Evolutionary conservation across 1,140 invertebrate genomes (phyloP), one percentile per base, ranked within the genome.

Genomic region (Caenorhabditis inopinata): DNA sequence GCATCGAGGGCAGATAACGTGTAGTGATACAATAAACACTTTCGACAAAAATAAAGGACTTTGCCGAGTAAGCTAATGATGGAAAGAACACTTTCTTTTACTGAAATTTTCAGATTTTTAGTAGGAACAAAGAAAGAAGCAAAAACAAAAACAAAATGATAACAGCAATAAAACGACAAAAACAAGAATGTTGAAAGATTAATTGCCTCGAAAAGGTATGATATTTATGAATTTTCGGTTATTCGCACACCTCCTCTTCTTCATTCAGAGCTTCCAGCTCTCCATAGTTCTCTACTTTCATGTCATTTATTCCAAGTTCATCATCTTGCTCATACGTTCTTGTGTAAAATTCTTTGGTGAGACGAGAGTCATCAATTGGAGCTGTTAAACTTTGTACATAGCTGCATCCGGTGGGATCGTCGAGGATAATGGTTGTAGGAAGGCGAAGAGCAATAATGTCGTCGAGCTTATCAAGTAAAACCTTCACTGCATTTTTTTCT

Each of bases 331-430:
- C 95, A 87, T 91, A 94, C 29, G 90, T 92, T 80, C 97, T 91
- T 83, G 94, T 93, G 88, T 98, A 99, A 29, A 92, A 91, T 1
- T 91, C 92, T 18, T 97, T 92, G 46, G 90, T 92, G 53, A 99
- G 89, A 84, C 92, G 91, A 2, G 91, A 90, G 88, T 94, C 93
- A 11, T 91, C 89, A 18, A 93, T 92, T 76, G 93, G 92, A 32
- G 93, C 93, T 48, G 91, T 92, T 0, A 95, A 88, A 88, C 94
- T 93, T 92, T 93, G 89, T 47, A 98, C 90, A 89, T 97, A 98
- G 85, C 95, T 97, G 89, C 98, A 98, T 14, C 97, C 97, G 45
- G 96, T 94, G 14, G 96, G 95, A 91, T 99, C 97, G 89, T 98
- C 94, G 49, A 99, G 89, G 18, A 97, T 89, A 2, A 99, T 84